A percentile compares a stretch with the other conserved stretches of the same genome.
These are phyloP conservation scores for Oppia nitens DNA, from an alignment of 1,140 invertebrate genomes.

Conservation along the genomic window DNA sequence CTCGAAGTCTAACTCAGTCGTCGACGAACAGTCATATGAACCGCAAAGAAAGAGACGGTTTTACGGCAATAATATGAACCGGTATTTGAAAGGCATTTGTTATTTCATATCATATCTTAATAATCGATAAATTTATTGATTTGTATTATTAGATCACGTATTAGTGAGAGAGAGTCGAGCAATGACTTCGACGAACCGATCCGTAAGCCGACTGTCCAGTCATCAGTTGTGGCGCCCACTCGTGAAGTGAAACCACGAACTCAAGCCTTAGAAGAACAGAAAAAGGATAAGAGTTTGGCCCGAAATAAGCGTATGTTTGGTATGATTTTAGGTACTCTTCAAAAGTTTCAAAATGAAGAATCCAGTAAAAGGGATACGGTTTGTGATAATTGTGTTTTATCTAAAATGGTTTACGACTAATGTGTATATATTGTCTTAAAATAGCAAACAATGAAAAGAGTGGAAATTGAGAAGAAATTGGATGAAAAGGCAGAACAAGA, in stretches of 20 bases:
- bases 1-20: neutral
- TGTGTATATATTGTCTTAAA: conserved; percentile 23
- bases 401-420: neutral
- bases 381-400: conserved; percentile 15
- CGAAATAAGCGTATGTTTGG: conserved; percentile 88
- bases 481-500: conserved; percentile 76
- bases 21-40: neutral
- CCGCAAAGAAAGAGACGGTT: neutral
- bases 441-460: conserved; percentile 36
- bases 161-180: neutral
- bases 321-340: conserved; percentile 73
- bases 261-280: conserved; percentile 62
- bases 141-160: neutral
- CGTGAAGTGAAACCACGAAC: conserved; percentile 39
- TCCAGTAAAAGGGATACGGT: conserved; percentile 56
- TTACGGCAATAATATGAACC: neutral
- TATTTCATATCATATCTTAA: neutral
- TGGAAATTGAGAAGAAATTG: conserved; percentile 77
- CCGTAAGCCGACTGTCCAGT: conserved; percentile 29
- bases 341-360: conserved; percentile 88
- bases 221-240: conserved; percentile 31
- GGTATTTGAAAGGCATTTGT: neutral
- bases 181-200: conserved; percentile 9
- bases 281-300: conserved; percentile 56
- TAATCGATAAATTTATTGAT: neutral